These are phyloP conservation scores for Nesospiza acunhae DNA, from an alignment of 2,113 vertebrate genomes.

Conservation along the genomic window DNA sequence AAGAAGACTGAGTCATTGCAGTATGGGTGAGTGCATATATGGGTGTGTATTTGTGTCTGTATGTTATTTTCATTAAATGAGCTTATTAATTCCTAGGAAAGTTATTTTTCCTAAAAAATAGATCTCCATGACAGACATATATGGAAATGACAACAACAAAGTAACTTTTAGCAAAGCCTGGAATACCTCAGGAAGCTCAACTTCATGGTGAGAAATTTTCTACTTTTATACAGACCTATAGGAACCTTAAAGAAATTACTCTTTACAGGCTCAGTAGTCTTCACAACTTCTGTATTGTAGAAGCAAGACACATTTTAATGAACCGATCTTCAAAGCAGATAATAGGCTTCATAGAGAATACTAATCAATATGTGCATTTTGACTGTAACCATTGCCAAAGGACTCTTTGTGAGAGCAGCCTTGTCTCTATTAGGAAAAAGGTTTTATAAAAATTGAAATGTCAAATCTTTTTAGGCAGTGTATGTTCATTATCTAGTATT, in stretches of 20 bases:
- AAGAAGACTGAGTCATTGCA: neutral
- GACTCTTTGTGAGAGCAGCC: neutral
- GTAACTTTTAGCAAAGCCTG: neutral
- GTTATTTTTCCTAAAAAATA: neutral
- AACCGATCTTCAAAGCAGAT: neutral
- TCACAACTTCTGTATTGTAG: neutral
- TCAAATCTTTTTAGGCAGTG: neutral
- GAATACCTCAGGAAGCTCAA: neutral
- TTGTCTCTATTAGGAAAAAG: neutral
- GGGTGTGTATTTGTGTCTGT: neutral
- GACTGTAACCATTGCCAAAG: neutral
- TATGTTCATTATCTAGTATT: constrained; percentile 6
- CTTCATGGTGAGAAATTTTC: neutral
- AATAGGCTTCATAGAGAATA: neutral
- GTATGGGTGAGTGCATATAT: fast-evolving
- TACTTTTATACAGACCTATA: neutral
- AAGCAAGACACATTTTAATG: constrained; percentile 3
- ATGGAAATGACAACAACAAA: neutral
- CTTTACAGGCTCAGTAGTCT: neutral
- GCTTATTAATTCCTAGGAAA: neutral
- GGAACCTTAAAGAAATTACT: neutral
- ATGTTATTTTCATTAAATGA: neutral
- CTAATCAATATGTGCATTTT: neutral
- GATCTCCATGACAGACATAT: neutral
- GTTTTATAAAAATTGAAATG: neutral